Conservation (phyloP, 2,113 vertebrate genomes). For the Suricata suricatta region DNA sequence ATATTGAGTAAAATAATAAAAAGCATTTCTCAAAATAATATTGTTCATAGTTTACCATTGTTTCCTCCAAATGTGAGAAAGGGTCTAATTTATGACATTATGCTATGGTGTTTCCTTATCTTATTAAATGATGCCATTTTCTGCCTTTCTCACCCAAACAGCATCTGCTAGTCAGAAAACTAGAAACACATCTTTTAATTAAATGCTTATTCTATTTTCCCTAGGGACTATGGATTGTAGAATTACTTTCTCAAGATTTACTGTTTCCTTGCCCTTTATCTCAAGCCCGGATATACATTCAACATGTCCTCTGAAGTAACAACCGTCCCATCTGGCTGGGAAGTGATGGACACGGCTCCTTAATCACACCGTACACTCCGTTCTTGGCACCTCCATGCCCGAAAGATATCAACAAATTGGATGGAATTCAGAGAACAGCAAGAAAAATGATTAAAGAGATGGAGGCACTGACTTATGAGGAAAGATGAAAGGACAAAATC, state of each 20-base stretch:
- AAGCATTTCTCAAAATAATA: constrained; percentile 42
- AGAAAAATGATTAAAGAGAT: constrained; percentile 78
- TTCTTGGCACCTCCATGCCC: constrained; percentile 69
- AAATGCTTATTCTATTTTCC: constrained; percentile 72
- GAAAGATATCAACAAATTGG: constrained; percentile 76
- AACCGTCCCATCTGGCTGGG: constrained; percentile 67
- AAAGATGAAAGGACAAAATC: constrained; percentile 70
- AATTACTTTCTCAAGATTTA: constrained; percentile 62
- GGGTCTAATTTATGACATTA: constrained; percentile 38
- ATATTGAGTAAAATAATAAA: constrained; percentile 31
- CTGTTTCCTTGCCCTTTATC: constrained; percentile 53
- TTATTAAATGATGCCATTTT: constrained; percentile 63
- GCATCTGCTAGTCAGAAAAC: constrained; percentile 63
- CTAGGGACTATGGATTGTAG: constrained; percentile 52
- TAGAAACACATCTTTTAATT: constrained; percentile 71
- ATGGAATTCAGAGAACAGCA: constrained; percentile 69
- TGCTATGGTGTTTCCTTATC: constrained; percentile 47
- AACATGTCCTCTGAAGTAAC: constrained; percentile 62
- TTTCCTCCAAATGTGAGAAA: constrained; percentile 46
- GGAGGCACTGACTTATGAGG: constrained; percentile 68
- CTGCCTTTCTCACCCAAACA: constrained; percentile 60
- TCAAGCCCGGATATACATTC: constrained; percentile 29
- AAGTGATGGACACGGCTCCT: constrained; percentile 64
- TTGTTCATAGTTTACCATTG: constrained; percentile 49
- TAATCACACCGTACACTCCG: constrained; percentile 57